phyloP scores from a whole-genome alignment of 2,113 vertebrate species.

The Halichoerus grypus region DNA sequence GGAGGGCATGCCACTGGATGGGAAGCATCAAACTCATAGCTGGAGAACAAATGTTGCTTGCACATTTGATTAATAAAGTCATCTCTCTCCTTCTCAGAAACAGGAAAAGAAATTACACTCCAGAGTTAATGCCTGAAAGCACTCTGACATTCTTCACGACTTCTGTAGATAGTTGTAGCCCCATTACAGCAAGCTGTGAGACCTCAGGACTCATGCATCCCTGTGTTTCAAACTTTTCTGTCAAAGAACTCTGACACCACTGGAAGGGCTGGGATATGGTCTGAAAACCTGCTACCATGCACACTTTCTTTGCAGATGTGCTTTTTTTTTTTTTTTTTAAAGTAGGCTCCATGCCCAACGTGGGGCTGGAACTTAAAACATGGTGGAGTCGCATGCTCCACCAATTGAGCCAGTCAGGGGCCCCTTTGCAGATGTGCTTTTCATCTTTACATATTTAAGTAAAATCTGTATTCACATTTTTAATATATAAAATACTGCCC shows the following conservation, averaged over 20 bases:
- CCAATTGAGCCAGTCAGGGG: not conserved
- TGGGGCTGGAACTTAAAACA: not conserved
- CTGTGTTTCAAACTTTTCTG: not conserved
- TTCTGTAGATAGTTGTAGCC: not conserved
- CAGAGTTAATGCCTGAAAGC: not conserved
- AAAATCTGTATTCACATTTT: not conserved
- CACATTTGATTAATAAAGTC: not conserved
- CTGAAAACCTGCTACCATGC: not conserved
- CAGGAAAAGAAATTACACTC: not conserved
- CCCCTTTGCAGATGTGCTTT: not conserved
- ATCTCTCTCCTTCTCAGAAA: not conserved
- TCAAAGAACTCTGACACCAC: not conserved
- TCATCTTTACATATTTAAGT: not conserved
- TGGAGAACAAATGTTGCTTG: not conserved
- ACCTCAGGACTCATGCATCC: rapidly evolving
- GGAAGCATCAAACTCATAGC: not conserved
- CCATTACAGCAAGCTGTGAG: not conserved
- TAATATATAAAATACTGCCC: not conserved
- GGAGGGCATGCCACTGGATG: not conserved
- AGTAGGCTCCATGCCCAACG: not conserved
- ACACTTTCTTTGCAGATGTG: not conserved
- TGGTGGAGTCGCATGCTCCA: not conserved
- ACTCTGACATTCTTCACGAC: not conserved
- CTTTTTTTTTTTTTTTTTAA: not conserved
- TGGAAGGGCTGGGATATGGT: not conserved